Evolutionary conservation across 2,797 vertebrate genomes (phyloP).

Genomic region (Diceros bicornis): DNA sequence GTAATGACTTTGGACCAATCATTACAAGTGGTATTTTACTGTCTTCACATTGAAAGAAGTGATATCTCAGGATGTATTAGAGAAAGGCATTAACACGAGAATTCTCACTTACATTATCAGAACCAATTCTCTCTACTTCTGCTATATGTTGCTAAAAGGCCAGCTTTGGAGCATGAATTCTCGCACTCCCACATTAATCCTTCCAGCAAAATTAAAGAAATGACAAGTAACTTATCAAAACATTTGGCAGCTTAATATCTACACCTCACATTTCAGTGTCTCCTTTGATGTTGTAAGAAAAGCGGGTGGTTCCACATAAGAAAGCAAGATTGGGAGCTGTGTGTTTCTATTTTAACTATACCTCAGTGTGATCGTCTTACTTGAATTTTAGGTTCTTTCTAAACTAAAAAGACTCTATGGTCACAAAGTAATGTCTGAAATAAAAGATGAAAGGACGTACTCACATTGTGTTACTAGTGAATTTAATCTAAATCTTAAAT

Average conservation of each 20-base stretch:
- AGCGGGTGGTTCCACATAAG: constrained; percentile 50
- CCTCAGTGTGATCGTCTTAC: background rate
- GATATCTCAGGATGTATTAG: background rate
- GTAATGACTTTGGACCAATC: background rate
- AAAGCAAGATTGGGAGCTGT: background rate
- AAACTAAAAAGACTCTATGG: background rate
- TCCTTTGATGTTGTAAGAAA: constrained; percentile 66
- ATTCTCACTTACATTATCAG: constrained; percentile 14
- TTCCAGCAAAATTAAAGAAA: constrained; percentile 71
- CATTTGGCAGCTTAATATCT: constrained; percentile 5
- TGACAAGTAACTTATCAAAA: constrained; percentile 56
- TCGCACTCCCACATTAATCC: constrained; percentile 55
- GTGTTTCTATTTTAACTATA: background rate
- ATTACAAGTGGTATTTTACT: constrained; percentile 5
- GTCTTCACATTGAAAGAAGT: constrained; percentile 32
- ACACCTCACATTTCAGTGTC: background rate
- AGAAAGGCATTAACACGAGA: constrained; percentile 6
- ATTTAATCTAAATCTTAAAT: background rate
- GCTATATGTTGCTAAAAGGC: constrained; percentile 48
- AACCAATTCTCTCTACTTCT: constrained; percentile 33
- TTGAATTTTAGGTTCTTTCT: background rate
- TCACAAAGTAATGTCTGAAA: constrained; percentile 8
- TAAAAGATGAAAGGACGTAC: background rate
- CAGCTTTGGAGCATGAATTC: constrained; percentile 6
- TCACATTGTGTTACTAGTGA: background rate